phyloP scores from a whole-genome alignment of 2,888 invertebrate genomes.

The Platynereis dumerilii region DNA sequence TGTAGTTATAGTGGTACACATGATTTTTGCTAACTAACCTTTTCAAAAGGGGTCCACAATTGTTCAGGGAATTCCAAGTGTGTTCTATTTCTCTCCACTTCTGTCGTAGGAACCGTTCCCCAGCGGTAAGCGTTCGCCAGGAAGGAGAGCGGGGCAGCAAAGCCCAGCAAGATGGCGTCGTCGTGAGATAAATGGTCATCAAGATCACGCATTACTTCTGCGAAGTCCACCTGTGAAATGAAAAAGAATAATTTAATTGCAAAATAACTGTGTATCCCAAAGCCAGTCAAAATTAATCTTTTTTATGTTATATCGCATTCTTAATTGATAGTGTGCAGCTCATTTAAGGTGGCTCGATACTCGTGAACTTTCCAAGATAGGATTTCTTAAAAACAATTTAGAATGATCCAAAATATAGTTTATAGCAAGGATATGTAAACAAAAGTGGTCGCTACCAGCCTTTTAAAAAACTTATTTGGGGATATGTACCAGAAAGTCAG shows the following conservation, averaged over 20 bases:
- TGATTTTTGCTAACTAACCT: too few species aligned
- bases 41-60: constrained; percentile 17
- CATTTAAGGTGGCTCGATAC: too few species aligned
- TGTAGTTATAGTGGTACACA: too few species aligned
- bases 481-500: too few species aligned
- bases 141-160: constrained; percentile 12
- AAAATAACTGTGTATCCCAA: not conserved
- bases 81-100: constrained; percentile 9
- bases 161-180: constrained; percentile 15
- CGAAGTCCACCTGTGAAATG: constrained; percentile 13
- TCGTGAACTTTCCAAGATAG: too few species aligned
- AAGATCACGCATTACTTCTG: constrained; percentile 10
- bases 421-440: too few species aligned
- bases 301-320: not conserved
- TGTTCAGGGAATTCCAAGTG: constrained; percentile 18
- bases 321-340: not conserved
- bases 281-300: not conserved
- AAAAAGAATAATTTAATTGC: too few species aligned
- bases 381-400: too few species aligned
- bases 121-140: constrained; percentile 16
- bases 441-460: too few species aligned
- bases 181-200: not conserved
- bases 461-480: too few species aligned
- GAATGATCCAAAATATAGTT: too few species aligned
- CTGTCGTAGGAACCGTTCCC: constrained; percentile 16